Evolutionary conservation across 1,140 invertebrate species (phyloP).

Genomic region (Drosophila takahashii): DNA sequence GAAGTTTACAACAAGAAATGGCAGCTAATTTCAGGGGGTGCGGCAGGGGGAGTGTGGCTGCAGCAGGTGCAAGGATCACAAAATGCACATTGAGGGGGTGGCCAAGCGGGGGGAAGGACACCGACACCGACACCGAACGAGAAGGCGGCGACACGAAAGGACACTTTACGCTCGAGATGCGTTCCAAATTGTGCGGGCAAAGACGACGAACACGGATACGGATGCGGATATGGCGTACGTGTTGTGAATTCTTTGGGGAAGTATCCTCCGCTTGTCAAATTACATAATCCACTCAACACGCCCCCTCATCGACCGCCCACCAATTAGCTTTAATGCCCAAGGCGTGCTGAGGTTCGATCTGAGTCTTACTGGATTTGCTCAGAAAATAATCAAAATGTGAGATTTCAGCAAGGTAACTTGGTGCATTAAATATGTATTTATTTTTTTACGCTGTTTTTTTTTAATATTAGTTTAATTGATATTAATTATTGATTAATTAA

Average conservation of each 20-base stretch:
- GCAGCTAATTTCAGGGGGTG: constrained; percentile 55
- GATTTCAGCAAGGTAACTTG: background rate
- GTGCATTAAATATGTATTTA: background rate
- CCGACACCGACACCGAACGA: constrained; percentile 9
- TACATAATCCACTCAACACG: constrained; percentile 57
- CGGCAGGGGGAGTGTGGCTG: constrained; percentile 1
- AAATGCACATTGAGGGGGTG: constrained; percentile 49
- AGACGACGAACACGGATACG: constrained; percentile 54
- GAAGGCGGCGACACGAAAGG: constrained; percentile 66
- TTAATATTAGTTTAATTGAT: background rate
- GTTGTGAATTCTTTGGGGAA: constrained; percentile 60
- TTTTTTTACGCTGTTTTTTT: background rate
- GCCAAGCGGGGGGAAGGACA: constrained; percentile 22
- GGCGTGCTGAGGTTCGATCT: constrained; percentile 59
- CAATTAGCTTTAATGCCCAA: constrained; percentile 52
- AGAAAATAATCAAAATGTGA: background rate
- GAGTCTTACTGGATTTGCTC: constrained; percentile 19
- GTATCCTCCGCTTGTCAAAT: constrained; percentile 46
- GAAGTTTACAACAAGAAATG: constrained; percentile 75
- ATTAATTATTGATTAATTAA: too few relatives aligned
- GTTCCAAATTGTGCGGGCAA: constrained; percentile 61
- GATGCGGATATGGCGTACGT: constrained; percentile 62
- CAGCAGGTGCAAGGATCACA: constrained; percentile 77
- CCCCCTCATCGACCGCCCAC: constrained; percentile 1
- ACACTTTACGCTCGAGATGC: constrained; percentile 79